phyloP scores from a whole-genome alignment of 1,140 invertebrate genomes.

The Neotoxoptera formosana region DNA sequence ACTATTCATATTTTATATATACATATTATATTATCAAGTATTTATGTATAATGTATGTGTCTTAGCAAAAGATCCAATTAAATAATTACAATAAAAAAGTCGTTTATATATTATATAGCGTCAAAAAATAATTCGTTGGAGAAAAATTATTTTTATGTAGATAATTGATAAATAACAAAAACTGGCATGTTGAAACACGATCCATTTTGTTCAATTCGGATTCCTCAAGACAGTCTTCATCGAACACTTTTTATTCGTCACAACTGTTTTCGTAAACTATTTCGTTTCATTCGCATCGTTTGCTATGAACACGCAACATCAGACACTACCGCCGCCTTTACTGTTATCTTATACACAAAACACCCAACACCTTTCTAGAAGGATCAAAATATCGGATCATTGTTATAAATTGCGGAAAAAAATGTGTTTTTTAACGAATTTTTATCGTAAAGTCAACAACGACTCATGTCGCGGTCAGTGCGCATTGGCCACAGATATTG shows the following conservation, averaged over 20 bases:
- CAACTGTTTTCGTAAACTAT: neutral
- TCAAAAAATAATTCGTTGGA: neutral
- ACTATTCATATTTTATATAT: neutral
- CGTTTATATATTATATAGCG: neutral
- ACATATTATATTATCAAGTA: neutral
- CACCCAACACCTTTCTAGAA: neutral
- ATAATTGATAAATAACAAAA: neutral
- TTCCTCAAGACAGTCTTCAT: neutral
- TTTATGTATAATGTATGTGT: neutral
- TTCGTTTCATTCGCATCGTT: neutral
- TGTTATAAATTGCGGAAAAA: neutral
- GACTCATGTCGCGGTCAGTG: neutral
- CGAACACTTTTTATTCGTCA: neutral
- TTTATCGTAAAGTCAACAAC: neutral
- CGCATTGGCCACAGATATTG: neutral
- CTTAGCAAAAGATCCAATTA: neutral
- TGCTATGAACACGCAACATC: neutral
- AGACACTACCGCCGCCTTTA: too few species aligned
- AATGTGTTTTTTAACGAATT: constrained; percentile 43
- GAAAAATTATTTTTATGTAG: neutral
- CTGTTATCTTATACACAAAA: neutral
- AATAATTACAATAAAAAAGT: neutral
- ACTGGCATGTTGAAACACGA: constrained; percentile 1
- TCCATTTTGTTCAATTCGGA: neutral
- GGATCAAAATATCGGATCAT: neutral